Evolutionary conservation across 2,888 invertebrate genomes (phyloP).

Genomic region (Megalurothrips usitatus): DNA sequence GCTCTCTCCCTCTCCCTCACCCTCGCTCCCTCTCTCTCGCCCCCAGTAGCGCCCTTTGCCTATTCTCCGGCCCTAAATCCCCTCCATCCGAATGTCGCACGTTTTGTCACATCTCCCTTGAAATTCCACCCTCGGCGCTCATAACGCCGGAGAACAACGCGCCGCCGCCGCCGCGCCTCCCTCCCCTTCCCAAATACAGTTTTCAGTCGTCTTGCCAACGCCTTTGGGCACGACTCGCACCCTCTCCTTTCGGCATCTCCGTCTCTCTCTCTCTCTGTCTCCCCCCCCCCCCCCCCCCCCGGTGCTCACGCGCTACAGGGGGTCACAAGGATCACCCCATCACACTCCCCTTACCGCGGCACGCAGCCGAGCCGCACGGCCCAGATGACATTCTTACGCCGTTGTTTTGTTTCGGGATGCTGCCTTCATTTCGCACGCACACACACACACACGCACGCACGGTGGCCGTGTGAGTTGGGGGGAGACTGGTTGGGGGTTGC

Average conservation of each 20-base stretch:
- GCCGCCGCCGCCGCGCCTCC: not conserved
- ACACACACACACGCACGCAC: no score
- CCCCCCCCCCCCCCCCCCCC: not conserved
- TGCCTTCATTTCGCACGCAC: no score
- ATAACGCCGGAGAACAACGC: not conserved
- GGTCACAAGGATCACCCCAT: not conserved
- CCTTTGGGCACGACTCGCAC: no score
- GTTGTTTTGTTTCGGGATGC: no score
- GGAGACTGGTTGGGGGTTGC: no score
- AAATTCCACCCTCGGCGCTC: slow-evolving; percentile 6
- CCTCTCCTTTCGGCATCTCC: not conserved
- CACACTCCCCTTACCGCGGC: not conserved
- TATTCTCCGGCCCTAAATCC: not conserved
- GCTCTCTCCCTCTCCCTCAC: no score
- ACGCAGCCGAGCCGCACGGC: not conserved
- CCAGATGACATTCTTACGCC: no score
- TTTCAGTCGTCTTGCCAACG: no score
- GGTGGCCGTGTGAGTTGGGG: no score
- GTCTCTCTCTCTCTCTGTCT: not conserved
- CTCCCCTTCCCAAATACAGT: not conserved
- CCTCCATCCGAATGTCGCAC: slow-evolving; percentile 2
- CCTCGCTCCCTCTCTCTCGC: not conserved
- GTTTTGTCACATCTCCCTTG: slow-evolving; percentile 3
- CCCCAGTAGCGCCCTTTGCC: not conserved
- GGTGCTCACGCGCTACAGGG: no score